Evolutionary conservation across 2,888 invertebrate genomes (phyloP).

Genomic region (Carabus problematicus): DNA sequence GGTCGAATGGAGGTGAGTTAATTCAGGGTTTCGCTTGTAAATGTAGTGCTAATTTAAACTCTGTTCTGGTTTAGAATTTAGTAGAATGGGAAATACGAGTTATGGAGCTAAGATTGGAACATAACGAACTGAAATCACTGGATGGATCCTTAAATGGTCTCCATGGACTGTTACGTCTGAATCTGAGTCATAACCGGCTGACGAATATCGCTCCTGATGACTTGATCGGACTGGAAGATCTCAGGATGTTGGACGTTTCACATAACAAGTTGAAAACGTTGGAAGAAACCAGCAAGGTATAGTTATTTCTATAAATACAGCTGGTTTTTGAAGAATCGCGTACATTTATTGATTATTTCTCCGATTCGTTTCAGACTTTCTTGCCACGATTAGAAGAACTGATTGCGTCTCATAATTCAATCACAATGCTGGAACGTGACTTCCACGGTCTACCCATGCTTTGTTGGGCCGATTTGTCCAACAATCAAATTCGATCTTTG

Average conservation of each 20-base stretch:
- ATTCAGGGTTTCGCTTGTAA: not conserved
- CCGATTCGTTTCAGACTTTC: slow-evolving; percentile 70
- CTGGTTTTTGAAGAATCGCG: not conserved
- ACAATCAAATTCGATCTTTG: slow-evolving; percentile 76
- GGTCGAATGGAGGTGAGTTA: slow-evolving; percentile 70
- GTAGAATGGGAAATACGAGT: slow-evolving; percentile 80
- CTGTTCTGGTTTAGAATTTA: slow-evolving; percentile 66
- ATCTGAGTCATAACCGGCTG: slow-evolving; percentile 78
- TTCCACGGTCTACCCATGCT: slow-evolving; percentile 83
- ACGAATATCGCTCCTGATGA: slow-evolving; percentile 79
- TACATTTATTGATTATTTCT: slow-evolving; percentile 32
- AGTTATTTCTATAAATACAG: slow-evolving; percentile 28
- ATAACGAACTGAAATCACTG: slow-evolving; percentile 74
- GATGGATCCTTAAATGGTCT: slow-evolving; percentile 80
- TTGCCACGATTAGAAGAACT: slow-evolving; percentile 79
- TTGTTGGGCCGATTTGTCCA: slow-evolving; percentile 80
- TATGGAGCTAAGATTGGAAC: slow-evolving; percentile 74
- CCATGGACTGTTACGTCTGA: slow-evolving; percentile 73
- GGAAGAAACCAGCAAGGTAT: slow-evolving; percentile 84
- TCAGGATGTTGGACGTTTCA: slow-evolving; percentile 78
- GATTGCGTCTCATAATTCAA: slow-evolving; percentile 78
- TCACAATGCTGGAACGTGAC: slow-evolving; percentile 77
- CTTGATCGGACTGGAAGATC: slow-evolving; percentile 76
- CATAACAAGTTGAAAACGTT: slow-evolving; percentile 78
- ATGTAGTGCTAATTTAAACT: slow-evolving; percentile 15